Evolutionary conservation across 2,113 vertebrate species (phyloP).

Genomic region (Corydoras sp.): DNA sequence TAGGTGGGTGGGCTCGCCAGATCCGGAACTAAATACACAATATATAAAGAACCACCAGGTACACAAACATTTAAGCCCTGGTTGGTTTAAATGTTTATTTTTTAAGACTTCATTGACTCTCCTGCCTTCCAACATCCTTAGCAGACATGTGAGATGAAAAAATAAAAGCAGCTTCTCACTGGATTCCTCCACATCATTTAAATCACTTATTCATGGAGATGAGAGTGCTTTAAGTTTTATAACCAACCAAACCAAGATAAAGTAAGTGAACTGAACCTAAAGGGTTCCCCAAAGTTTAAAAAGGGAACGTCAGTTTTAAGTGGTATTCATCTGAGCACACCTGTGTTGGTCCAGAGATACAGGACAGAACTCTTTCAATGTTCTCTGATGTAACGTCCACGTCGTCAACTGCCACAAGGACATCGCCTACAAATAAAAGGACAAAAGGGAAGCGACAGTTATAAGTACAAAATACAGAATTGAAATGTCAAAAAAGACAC

Average conservation of each 20-base stretch:
- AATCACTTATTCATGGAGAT: not conserved
- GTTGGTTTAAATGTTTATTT: too few species aligned
- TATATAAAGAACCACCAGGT: not conserved
- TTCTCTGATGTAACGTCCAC: slow-evolving; percentile 92
- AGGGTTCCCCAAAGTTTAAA: too few species aligned
- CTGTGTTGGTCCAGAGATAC: slow-evolving; percentile 90
- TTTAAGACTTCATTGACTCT: not conserved
- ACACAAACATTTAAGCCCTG: not conserved
- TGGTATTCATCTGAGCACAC: slow-evolving; percentile 50
- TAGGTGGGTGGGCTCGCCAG: too few species aligned
- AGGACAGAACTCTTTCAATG: slow-evolving; percentile 90
- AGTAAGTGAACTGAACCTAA: too few species aligned
- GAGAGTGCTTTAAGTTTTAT: not conserved
- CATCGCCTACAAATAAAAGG: slow-evolving; percentile 61
- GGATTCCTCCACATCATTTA: too few species aligned
- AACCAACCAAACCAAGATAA: too few species aligned
- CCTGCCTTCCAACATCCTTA: not conserved
- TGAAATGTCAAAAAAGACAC: too few species aligned
- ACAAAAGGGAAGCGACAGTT: not conserved
- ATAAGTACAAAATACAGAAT: too few species aligned
- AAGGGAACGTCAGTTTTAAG: too few species aligned
- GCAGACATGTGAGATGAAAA: not conserved
- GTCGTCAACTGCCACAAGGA: slow-evolving; percentile 86
- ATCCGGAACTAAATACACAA: too few species aligned
- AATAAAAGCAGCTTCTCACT: too few species aligned